A percentile compares a stretch with the other conserved stretches of the same genome.
Evolutionary conservation across 2,113 vertebrate species (phyloP).

Genomic region (Formicarius rufipectus): DNA sequence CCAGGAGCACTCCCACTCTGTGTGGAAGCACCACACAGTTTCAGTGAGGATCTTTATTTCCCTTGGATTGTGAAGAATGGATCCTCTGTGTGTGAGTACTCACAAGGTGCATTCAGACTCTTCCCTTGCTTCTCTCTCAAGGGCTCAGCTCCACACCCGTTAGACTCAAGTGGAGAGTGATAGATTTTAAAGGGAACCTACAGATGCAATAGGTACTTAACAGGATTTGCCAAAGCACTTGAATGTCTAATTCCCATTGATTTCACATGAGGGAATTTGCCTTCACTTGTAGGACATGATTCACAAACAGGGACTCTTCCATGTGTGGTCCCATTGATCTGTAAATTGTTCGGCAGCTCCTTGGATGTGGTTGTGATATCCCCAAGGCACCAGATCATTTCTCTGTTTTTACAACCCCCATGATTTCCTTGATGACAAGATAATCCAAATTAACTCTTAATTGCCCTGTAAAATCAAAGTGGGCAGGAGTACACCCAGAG

Average conservation of each 20-base stretch:
- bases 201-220: not conserved
- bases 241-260: conserved; percentile 4
- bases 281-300: not conserved
- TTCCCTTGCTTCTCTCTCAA: not conserved
- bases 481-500: not conserved
- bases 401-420: not conserved
- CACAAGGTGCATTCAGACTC: not conserved
- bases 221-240: not conserved
- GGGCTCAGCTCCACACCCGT: not conserved
- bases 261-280: not conserved
- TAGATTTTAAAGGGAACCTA: not conserved
- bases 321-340: not conserved
- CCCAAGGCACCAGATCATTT: not conserved
- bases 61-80: not conserved
- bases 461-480: not conserved
- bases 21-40: rapidly evolving
- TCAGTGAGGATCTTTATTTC: rapidly evolving
- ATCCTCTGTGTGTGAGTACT: not conserved
- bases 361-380: not conserved
- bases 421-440: conserved; percentile 47
- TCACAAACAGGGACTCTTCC: not conserved
- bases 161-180: not conserved
- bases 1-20: not conserved
- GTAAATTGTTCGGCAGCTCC: conserved; percentile 7
- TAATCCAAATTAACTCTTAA: conserved; percentile 51